Evolutionary conservation across 2,113 vertebrate genomes (phyloP).

Genomic region (Chamaetylas fuelleborni): DNA sequence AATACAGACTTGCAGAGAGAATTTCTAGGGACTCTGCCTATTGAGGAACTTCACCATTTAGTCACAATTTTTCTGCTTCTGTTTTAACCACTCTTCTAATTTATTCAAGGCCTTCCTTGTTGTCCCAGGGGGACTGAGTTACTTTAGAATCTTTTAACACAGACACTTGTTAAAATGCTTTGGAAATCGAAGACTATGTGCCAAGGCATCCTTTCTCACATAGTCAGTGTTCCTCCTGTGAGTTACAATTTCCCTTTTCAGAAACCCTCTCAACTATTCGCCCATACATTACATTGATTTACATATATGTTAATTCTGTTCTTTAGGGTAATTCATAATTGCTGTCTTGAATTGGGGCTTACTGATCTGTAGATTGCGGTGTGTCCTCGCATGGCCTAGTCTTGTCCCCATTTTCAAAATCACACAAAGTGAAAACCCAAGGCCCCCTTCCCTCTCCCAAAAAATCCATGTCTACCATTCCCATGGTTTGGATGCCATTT

Average conservation of each 20-base stretch:
- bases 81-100: not conserved
- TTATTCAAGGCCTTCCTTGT: not conserved
- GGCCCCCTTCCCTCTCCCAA: rapidly evolving
- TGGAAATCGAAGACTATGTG: not conserved
- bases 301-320: not conserved
- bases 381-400: not conserved
- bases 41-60: not conserved
- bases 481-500: not conserved
- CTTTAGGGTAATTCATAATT: not conserved
- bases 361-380: not conserved
- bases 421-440: not conserved
- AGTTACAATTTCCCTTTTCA: not conserved
- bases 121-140: not conserved
- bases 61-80: not conserved
- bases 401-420: not conserved
- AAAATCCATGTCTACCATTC: not conserved
- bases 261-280: not conserved
- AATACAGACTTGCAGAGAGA: not conserved
- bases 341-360: not conserved
- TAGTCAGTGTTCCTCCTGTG: not conserved
- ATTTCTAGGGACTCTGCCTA: not conserved
- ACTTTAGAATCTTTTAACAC: not conserved
- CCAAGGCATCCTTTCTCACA: not conserved
- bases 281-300: not conserved
- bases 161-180: not conserved